Evolutionary conservation across 2,113 vertebrate genomes (phyloP), one percentile per base, ranked within the genome.

Genomic region (Tringa solitaria): DNA sequence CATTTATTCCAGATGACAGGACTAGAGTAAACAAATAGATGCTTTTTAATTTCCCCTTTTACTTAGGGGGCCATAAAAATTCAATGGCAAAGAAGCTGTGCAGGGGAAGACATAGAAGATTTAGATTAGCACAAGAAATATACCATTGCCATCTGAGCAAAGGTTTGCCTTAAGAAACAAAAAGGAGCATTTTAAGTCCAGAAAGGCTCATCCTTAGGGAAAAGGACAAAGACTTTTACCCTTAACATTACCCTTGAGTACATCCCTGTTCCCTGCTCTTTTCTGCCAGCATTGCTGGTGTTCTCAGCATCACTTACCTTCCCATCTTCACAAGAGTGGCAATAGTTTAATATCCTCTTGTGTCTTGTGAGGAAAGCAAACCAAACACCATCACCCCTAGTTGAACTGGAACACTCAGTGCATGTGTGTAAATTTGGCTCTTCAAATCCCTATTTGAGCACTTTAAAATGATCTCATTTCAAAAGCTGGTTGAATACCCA

Each of bases 1-100:
- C 83, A 81, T 95, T 96, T 95, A 97, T 95, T 95, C 95, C 93
- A 94, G 84, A 90, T 95, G 90, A 97, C 82, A 87, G 89, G 81
- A 89, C 56, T 61, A 96, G 59, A 90, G 63, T 85, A 97, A 97
- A 97, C 94, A 93, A 96, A 82, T 77, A 95, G 63, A 77, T 77
- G 54, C 50, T 89, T 95, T 96, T 86, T 96, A 93, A 93, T 96
- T 92, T 87, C 79, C 69, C 63, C 32, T 90, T 93, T 83, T 92
- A 84, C 74, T 94, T 79, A 57, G 46, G 6, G 20, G 63, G 39
- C 23, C 50, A 77, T 89, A 89, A 83, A 94, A 89, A 94, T 41
- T 57, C 27, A 1, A 87, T 17, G 45, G 87, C 57, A 74, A 86
- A 79, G 43, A 77, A 63, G 61, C 67, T 6, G 23, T 41, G 33